Percentiles rank a stretch among this genome's conserved stretches.
These are phyloP conservation scores for Gortyna flavago DNA, from an alignment of 2,888 invertebrate species.

Conservation along the genomic window DNA sequence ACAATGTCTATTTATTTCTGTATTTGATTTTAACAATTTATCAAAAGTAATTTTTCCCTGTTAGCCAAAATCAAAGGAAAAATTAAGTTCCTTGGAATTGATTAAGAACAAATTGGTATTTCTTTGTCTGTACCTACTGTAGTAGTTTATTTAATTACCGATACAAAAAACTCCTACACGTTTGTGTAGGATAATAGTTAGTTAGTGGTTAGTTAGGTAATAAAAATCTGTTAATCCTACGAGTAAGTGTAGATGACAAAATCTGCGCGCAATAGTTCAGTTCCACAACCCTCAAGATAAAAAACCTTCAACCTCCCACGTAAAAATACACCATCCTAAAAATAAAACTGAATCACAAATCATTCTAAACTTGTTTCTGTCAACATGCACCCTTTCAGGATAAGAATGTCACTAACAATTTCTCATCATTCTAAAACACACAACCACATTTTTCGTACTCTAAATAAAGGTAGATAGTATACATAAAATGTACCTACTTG, in stretches of 20 bases:
- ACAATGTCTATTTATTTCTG: background rate
- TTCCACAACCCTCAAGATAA: slow-evolving; percentile 4
- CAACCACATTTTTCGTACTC: slow-evolving; percentile 49
- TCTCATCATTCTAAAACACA: slow-evolving; percentile 61
- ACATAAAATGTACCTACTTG: slow-evolving; percentile 16
- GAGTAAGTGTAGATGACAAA: background rate
- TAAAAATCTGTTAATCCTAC: background rate
- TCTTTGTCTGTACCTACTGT: background rate
- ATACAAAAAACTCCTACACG: background rate
- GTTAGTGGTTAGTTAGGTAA: too few species aligned
- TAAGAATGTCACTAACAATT: slow-evolving; percentile 58
- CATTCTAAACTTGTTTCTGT: slow-evolving; percentile 53
- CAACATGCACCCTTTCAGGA: slow-evolving; percentile 56
- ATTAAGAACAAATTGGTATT: background rate
- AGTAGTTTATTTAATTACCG: background rate
- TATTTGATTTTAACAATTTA: background rate
- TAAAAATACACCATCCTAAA: slow-evolving; percentile 32
- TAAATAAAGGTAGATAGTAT: background rate
- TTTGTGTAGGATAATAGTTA: too few species aligned
- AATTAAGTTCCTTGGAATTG: background rate
- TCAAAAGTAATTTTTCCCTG: background rate
- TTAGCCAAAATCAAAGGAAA: background rate
- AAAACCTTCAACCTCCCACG: slow-evolving; percentile 19
- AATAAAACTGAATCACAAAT: slow-evolving; percentile 57
- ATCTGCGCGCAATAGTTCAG: slow-evolving; percentile 1